Evolutionary conservation across 2,797 vertebrate genomes (phyloP), one percentile per base, ranked within the genome.

Genomic region (Poeciliopsis presidionis): DNA sequence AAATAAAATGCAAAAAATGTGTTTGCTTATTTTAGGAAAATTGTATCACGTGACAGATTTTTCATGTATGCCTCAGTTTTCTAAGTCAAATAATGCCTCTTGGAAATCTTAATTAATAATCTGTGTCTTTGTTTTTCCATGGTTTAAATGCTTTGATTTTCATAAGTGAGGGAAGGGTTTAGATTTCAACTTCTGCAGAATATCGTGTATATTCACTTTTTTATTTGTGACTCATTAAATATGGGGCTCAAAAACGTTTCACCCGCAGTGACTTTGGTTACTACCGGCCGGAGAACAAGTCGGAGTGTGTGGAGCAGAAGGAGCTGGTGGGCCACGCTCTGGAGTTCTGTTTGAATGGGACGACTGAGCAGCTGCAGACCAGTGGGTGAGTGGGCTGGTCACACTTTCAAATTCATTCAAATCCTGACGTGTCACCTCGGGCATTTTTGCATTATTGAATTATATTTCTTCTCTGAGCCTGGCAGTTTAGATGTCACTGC

Each of bases 261-360:
- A 69, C 72, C 74, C 20, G 5, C 92, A 99, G 98, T 87, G 98
- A 99, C 91, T 99, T 98, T 86, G 98, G 98, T 70, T 99, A 96
- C 90, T 97, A 95, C 92, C 97, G 97, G 6, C 95, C 95, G 1
- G 96, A 97, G 89, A 97, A 97, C 91, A 95, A 96, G 51, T 97
- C 97, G 0, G 92, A 94, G 46, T 99, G 98, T 86, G 90, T 96
- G 86, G 96, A 97, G 85, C 97, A 99, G 91, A 95, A 96, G 1
- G 97, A 99, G 83, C 81, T 98, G 84, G 95, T 95, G 87, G 96
- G 95, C 4, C 97, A 93, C 0, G 96, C 97, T 75, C 92, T 98
- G 57, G 96, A 98, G 83, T 96, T 97, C 83, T 99, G 97, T 87
- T 94, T 99, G 41, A 95, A 97, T 0, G 97, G 97, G n/a, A 95